These are phyloP conservation scores for Tholera decimalis DNA, from an alignment of 2,888 invertebrate genomes.

Conservation along the genomic window DNA sequence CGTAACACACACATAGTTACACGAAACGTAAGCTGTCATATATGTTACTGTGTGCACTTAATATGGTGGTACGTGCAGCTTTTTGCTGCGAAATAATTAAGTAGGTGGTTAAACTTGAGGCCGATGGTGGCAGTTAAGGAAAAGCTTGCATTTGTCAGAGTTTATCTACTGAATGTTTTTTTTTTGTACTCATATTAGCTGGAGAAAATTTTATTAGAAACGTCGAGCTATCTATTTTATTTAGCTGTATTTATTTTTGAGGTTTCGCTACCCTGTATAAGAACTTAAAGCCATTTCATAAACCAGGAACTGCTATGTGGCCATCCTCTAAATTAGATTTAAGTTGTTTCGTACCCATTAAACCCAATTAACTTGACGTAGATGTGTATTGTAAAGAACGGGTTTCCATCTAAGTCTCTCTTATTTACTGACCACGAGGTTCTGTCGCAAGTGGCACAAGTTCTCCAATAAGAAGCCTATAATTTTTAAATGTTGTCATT, in stretches of 20 bases:
- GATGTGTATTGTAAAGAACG: too few species aligned
- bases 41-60: conserved; percentile 34
- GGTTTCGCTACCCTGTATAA: too few species aligned
- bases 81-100: conserved; percentile 41
- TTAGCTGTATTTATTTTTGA: too few species aligned
- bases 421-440: neutral
- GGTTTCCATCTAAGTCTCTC: too few species aligned
- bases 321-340: neutral
- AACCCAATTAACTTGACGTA: too few species aligned
- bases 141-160: conserved; percentile 4
- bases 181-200: neutral
- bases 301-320: neutral
- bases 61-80: conserved; percentile 26
- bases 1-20: conserved; percentile 69
- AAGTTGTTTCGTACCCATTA: neutral
- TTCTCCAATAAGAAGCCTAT: conserved; percentile 17
- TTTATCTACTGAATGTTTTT: neutral
- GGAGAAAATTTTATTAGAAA: neutral
- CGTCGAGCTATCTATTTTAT: neutral
- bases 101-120: conserved; percentile 22
- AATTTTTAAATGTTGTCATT: conserved; percentile 55
- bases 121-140: neutral
- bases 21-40: conserved; percentile 48
- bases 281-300: neutral
- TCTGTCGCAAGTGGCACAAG: conserved; percentile 12